These are phyloP conservation scores for Perognathus longimembris DNA, from an alignment of 2,113 vertebrate genomes.

Conservation along the genomic window DNA sequence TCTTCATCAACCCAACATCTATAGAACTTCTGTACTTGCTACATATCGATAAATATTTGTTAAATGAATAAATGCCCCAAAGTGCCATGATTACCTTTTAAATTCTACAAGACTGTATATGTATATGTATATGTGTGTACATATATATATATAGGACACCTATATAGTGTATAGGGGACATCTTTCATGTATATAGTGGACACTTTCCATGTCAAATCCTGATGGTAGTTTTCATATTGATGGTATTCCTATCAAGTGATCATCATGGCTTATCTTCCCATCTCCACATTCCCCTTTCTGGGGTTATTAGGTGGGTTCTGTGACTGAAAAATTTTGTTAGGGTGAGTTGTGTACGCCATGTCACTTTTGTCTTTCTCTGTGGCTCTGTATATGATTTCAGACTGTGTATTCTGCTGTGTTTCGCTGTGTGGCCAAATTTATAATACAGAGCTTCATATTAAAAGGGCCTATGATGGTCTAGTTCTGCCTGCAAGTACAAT, in stretches of 20 bases:
- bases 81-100: background rate
- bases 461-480: background rate
- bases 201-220: background rate
- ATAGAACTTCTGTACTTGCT: background rate
- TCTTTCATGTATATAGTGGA: background rate
- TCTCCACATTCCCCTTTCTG: background rate
- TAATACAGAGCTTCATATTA: background rate
- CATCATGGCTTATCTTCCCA: background rate
- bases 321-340: background rate
- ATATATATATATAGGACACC: no score
- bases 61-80: background rate
- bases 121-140: no score
- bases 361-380: constrained; percentile 16
- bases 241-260: background rate
- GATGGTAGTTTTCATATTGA: background rate
- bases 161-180: no score
- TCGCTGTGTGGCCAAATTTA: background rate
- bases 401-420: background rate
- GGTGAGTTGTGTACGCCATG: background rate
- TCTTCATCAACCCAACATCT: background rate
- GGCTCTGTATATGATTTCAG: background rate
- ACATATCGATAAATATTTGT: background rate
- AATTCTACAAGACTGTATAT: background rate
- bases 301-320: background rate
- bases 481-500: background rate